Base-by-base conservation (phyloP, 2,113 vertebrate species). In the Odontophorus gujanensis region DNA sequence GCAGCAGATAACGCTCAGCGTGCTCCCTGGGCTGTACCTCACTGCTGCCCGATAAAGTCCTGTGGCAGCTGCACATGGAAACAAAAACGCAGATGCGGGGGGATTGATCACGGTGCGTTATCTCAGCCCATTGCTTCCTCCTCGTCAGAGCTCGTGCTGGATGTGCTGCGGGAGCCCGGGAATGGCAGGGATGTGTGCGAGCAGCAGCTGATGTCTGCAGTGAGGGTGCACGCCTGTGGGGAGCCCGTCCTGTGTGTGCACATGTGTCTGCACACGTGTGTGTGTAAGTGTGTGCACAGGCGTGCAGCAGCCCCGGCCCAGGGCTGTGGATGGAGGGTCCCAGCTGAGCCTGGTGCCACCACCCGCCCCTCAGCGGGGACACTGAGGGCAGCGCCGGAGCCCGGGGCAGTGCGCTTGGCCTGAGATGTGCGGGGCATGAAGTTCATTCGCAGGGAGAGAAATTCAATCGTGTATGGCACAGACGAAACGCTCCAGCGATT, bases 91-190 rank as follows among this genome's bases (percentile, higher is more conserved):
- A 75, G 83, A 74, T 58, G 53, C 2, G 16, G 53, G 24, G 89
- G 91, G 83, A 95, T 73, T 89, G 50, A 66, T 90, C 83, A 7
- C 21, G 51, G 45, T 74, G 11, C 74, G 83, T 76, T 62, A 79
- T 79, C 93, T 85, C 95, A 86, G 88, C 80, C 92, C 88, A 66
- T 92, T 6, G 12, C 90, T 93, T 88, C 94, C 90, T 89, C 90
- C 90, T 78, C 25, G 5, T 69, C 90, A 74, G 13, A 51, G 79
- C 79, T 77, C 85, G 74, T 7, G 7, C 62, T 19, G 55, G 40
- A 25, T 51, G 62, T 58, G 17, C 62, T 62, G 90, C 1, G 11
- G 89, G 75, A 74, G 42, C 72, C 48, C 13, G 1, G 72, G 55
- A 25, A 59, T 24, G 67, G 68, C 3, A 9, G 13, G 18, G 21